Base-by-base conservation (phyloP, 2,888 invertebrate species). In the Odontocerum albicorne region DNA sequence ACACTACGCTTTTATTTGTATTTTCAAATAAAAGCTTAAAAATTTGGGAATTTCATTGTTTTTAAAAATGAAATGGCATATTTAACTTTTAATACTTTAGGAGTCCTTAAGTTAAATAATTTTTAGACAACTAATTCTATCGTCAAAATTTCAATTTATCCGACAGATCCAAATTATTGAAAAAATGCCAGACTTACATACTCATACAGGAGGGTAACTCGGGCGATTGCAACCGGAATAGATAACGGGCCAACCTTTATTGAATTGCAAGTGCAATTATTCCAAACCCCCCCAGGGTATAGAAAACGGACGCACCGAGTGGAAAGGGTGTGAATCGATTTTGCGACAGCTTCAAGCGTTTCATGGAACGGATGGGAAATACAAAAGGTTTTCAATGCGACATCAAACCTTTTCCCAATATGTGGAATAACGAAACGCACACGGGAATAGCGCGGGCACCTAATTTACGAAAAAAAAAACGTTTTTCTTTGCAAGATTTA, bases 341-440 rank as follows among this genome's bases (percentile, higher is more conserved):
- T 53, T 52, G 32, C 43, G 49, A 55, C 27, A 38, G 42, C 55
- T 38, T 15, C 49, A 20, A 38, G 55, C 49, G 38, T 38, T 49
- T 54, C 45, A 49, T 53, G 40, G 49, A 39, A 39, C 54, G 58
- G 54, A 49, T 50, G 58, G 35, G 50, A 55, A 43, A 49, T 35
- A 55, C 55, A 59, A 59, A 59, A 55, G 55, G 42, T 54, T 58
- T 55, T 58, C 47, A 49, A 49, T 43, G 55, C 51, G 44, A 51
- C 51, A 51, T 51, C 51, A 51, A 51, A 44, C 51, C 51, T 44
- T 51, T 45, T 51, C 36, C 36, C 27, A 36, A 27, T 32, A n/a
- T 16, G 50, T 35, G 33, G 36, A 20, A 47, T 36, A 47, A 47
- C 21, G 47, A 32, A 45, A 35, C 31, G 38, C 38, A 31, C 45